Percentiles rank a stretch among this genome's conserved stretches.
Evolutionary conservation across 2,113 vertebrate genomes (phyloP).

Genomic region (Chaetodon trifascialis): DNA sequence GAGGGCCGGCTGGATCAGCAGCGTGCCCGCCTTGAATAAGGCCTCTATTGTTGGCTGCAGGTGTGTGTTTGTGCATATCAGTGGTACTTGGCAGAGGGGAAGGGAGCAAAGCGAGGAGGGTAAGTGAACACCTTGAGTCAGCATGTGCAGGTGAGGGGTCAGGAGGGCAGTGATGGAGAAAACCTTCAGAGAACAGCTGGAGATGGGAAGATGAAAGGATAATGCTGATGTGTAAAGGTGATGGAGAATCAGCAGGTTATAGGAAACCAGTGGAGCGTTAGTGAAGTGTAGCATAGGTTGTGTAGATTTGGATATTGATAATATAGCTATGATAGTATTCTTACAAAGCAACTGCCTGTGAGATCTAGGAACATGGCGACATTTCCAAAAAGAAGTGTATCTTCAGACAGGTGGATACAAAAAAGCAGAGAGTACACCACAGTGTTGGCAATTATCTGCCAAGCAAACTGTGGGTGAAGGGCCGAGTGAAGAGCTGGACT

Average conservation of each 20-base stretch:
- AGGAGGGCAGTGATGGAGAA: conserved; percentile 36
- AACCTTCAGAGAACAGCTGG: conserved; percentile 13
- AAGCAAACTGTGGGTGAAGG: too few species aligned
- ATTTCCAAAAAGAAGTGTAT: too few species aligned
- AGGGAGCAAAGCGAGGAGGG: conserved; percentile 66
- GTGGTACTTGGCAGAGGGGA: conserved; percentile 70
- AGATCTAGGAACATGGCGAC: too few species aligned
- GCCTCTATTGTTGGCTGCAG: conserved; percentile 74
- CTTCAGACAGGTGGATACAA: neutral
- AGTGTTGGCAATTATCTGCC: too few species aligned
- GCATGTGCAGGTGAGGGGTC: conserved; percentile 79
- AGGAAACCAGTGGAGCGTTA: neutral
- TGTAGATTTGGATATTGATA: neutral
- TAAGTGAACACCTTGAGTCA: conserved; percentile 76
- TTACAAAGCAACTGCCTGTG: too few species aligned
- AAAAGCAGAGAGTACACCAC: too few species aligned
- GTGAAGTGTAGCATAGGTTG: neutral
- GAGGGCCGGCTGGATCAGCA: conserved; percentile 51
- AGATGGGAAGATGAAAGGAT: neutral
- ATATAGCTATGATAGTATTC: neutral
- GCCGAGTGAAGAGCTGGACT: too few species aligned
- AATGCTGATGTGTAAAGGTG: neutral
- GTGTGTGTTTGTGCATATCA: conserved; percentile 77
- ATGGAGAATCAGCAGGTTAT: neutral
- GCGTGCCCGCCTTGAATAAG: conserved; percentile 63